Base-by-base conservation (phyloP, 2,797 vertebrate species). In the Semotilus atromaculatus region DNA sequence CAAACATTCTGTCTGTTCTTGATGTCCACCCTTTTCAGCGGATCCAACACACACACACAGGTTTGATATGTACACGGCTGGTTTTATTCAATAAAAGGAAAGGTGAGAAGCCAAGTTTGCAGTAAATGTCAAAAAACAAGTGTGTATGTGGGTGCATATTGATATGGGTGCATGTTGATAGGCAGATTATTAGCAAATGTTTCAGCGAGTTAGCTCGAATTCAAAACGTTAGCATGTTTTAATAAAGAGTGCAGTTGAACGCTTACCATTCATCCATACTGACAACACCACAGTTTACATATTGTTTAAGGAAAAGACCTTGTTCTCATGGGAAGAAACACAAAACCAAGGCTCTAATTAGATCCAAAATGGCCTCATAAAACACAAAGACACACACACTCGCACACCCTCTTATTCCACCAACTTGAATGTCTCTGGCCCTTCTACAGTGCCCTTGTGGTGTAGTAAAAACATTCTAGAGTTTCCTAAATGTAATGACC, bases 401-500 rank as follows among this genome's bases (percentile, higher is more conserved):
- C 9, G 5, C 45, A 74, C 73, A 51, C 55, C 48, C 29, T 31
- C 29, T 82, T 36, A 74, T 64, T 34, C 72, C 48, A 83, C 68
- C 82, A 55, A 75, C 48, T 83, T 77, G 77, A 80, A 58, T 74
- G 76, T 75, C 19, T 60, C 72, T 36, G 31, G n/a, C 60, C 55
- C 58, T 80, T 83, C 29, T 80, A 80, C 7, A 14, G 60, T 72
- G 81, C 81, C 85, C 60, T 79, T 84, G 77, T 75, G 82, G 70
- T 60, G 23, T 45, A 70, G 60, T 83, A 75, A 83, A 86, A 86
- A 66, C 48, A 77, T 64, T 83, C 75, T 73, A 74, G 48, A 80
- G 48, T 86, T 86, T 86, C 76, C 76, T 83, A 83, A 86, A 83
- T 75, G 81, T 83, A 80, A 80, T 38, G 81, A 80, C 58, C 58